Evolutionary conservation across 2,888 invertebrate species (phyloP), one percentile per base, ranked within the genome.

Genomic region (Stictocephala bisonia): DNA sequence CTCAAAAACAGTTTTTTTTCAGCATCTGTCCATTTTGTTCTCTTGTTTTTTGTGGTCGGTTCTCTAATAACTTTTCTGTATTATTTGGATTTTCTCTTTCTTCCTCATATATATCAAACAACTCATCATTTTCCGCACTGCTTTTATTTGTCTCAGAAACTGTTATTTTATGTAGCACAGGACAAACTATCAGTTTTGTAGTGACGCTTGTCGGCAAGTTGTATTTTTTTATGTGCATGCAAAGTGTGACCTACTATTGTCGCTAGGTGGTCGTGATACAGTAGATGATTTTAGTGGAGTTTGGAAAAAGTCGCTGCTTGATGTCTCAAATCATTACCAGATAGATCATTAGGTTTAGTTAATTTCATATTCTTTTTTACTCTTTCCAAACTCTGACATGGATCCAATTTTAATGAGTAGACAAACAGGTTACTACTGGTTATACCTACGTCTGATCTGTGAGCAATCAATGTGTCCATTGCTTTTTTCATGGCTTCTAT

Each of bases 261-360:
- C 4, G 50, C 50, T 50, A 27, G 3, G 27, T 53, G 27, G 13
- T 53, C 53, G 11, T 53, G 53, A n/a, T 53, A 53, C 13, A 26
- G 27, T 15, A 27, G 53, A 18, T 53, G 22, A 15, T 7, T 4
- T 3, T 24, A 53, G 27, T 53, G 53, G 11, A 53, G 24, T 53
- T 26, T 53, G 2, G 53, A 53, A 27, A 53, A 53, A 13, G 53
- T 53, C 3, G 53, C 53, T 26, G 53, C 53, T 26, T 53, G 53
- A n/a, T 53, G 53, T 3, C 53, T 24, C n/a, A 53, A 53, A 11
- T 27, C 53, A 26, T 53, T 53, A 6, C 53, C 53, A 22, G 53
- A 26, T 18, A 53, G n/a, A 26, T 53, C 26, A 15, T 24, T 6
- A 11, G 50, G 50, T 3, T 20, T 50, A 9, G 7, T 15, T 3